A percentile compares a stretch with the other conserved stretches of the same genome.
These are phyloP conservation scores for Sternotherus odoratus DNA, from an alignment of 2,797 vertebrate species.

Conservation along the genomic window DNA sequence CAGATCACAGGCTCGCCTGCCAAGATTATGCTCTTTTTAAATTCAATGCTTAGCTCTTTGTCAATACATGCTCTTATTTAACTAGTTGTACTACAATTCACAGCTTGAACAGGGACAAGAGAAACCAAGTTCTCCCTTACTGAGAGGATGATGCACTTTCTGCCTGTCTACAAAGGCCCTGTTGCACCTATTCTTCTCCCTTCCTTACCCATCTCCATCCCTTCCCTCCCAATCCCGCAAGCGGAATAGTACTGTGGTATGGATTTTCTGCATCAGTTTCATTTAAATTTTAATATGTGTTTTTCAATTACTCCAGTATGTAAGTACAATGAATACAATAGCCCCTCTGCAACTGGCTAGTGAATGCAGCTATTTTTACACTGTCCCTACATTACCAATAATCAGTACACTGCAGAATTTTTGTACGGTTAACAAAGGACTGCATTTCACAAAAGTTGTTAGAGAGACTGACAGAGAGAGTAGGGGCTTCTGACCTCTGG, in stretches of 20 bases:
- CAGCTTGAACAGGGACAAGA: background rate
- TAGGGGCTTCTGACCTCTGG: background rate
- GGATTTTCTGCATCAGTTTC: background rate
- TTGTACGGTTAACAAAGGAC: background rate
- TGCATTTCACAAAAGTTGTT: background rate
- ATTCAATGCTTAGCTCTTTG: background rate
- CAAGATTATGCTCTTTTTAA: background rate
- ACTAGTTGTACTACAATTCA: background rate
- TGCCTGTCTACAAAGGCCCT: background rate
- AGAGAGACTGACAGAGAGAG: background rate
- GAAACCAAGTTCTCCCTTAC: background rate
- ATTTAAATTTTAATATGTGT: background rate
- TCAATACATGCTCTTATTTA: background rate
- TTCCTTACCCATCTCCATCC: too few relatives aligned
- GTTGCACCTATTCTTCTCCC: background rate
- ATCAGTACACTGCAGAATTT: background rate
- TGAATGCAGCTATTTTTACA: background rate
- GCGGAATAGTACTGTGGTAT: background rate
- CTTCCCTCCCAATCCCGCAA: too few relatives aligned
- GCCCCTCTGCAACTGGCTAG: background rate
- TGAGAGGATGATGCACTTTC: background rate
- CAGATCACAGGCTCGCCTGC: background rate
- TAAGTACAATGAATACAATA: background rate
- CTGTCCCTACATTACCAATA: background rate
- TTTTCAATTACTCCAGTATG: background rate